Percentiles rank a stretch among this genome's conserved stretches.
Conservation (phyloP, 1,140 invertebrate species). For the Drosophila auraria region DNA sequence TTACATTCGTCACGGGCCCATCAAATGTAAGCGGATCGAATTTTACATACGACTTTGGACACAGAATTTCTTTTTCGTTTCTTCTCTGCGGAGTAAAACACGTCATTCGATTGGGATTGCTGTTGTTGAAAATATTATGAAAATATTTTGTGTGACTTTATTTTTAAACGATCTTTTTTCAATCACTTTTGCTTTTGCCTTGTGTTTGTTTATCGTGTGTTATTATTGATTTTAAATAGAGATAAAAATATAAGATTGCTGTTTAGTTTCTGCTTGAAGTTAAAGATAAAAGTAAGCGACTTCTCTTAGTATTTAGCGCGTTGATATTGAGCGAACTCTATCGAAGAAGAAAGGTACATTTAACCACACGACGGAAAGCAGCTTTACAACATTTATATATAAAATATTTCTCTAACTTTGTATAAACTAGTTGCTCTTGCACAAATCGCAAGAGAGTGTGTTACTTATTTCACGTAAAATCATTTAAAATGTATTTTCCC, state of each 20-base stretch:
- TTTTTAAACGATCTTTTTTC: slow-evolving; percentile 15
- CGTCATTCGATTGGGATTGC: slow-evolving; percentile 20
- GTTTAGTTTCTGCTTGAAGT: background rate
- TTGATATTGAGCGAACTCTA: background rate
- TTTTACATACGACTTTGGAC: slow-evolving; percentile 29
- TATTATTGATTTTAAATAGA: slow-evolving; percentile 22
- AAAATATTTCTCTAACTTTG: slow-evolving; percentile 18
- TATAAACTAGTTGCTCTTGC: slow-evolving; percentile 7
- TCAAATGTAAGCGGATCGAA: slow-evolving; percentile 54
- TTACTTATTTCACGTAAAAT: slow-evolving; percentile 9
- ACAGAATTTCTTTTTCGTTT: slow-evolving; percentile 21
- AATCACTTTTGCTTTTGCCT: slow-evolving; percentile 28
- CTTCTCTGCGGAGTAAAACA: slow-evolving; percentile 26
- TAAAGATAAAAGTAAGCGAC: slow-evolving; percentile 9
- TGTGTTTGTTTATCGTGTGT: slow-evolving; percentile 4
- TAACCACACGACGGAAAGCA: background rate
- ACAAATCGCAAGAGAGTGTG: slow-evolving; percentile 16
- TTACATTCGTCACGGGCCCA: slow-evolving; percentile 59
- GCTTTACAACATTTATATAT: slow-evolving; percentile 27
- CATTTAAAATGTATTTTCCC: slow-evolving; percentile 12
- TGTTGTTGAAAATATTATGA: slow-evolving; percentile 38
- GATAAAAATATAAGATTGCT: slow-evolving; percentile 34
- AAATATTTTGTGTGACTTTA: slow-evolving; percentile 47
- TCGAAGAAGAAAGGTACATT: background rate
- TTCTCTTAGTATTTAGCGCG: background rate